A percentile compares a stretch with the other conserved stretches of the same genome.
phyloP scores from a whole-genome alignment of 37 sponge, comb jelly and placozoan species.

The Mnemiopsis leidyi region DNA sequence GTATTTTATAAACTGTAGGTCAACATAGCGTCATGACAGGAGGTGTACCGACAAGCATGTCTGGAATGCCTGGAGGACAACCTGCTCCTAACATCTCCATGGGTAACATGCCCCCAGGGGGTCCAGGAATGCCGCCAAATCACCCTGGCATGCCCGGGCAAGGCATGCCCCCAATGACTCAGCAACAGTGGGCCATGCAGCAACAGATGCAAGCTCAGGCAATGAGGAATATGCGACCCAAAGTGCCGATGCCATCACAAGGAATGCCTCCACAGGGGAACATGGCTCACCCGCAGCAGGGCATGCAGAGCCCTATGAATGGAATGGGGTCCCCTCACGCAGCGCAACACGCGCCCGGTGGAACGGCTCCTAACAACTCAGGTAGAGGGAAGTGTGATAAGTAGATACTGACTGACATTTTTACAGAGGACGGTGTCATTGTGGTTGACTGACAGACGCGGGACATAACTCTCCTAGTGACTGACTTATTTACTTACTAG shows the following conservation, averaged over 20 bases:
- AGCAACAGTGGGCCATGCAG: conserved; percentile 9
- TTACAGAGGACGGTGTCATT: neutral
- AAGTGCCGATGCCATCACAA: neutral
- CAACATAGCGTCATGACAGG: neutral
- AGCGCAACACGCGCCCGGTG: neutral
- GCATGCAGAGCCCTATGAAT: conserved; percentile 39
- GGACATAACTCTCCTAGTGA: too few species aligned
- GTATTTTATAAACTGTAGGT: neutral
- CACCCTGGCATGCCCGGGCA: neutral
- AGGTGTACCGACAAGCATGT: conserved; percentile 4
- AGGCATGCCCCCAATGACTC: conserved; percentile 18
- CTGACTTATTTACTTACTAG: too few species aligned
- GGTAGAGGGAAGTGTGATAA: neutral
- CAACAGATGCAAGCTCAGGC: conserved; percentile 31
- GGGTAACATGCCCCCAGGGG: neutral
- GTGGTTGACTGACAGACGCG: neutral
- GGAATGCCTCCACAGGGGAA: conserved; percentile 37
- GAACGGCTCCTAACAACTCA: neutral
- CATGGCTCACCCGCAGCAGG: neutral
- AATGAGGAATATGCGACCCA: conserved; percentile 39
- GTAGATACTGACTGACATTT: neutral
- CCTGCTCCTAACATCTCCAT: conserved; percentile 38
- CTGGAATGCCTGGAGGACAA: neutral
- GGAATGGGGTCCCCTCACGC: neutral
- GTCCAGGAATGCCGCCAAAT: neutral